phyloP scores from a whole-genome alignment of 2,888 invertebrate species.

The Apeira syringaria region DNA sequence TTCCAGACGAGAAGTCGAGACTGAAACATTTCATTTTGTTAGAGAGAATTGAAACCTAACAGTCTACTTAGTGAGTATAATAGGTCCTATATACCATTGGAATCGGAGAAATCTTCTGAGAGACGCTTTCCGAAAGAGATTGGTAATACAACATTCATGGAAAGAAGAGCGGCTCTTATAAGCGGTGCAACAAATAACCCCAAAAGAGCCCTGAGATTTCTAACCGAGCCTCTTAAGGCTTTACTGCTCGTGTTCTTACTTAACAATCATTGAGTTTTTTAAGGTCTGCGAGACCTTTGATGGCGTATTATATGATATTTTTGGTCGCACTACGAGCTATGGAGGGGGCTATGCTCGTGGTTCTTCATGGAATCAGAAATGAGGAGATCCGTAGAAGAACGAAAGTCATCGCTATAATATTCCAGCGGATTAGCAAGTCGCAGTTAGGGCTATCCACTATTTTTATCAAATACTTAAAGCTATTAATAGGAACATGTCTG shows the following conservation, averaged over 20 bases:
- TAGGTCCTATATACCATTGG: conserved; percentile 14
- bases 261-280: conserved; percentile 19
- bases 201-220: conserved; percentile 33
- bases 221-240: conserved; percentile 26
- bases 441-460: too few species aligned
- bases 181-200: conserved; percentile 34
- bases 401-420: too few species aligned
- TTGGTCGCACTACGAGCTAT: too few species aligned
- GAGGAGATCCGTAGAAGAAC: too few species aligned
- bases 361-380: too few species aligned
- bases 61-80: conserved; percentile 18
- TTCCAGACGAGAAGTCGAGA: conserved; percentile 1
- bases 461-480: too few species aligned
- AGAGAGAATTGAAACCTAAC: conserved; percentile 13
- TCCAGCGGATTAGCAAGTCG: too few species aligned
- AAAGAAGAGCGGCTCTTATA: conserved; percentile 32
- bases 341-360: too few species aligned
- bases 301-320: conserved; percentile 1
- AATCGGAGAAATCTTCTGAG: conserved; percentile 16
- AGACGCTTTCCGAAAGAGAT: conserved; percentile 25
- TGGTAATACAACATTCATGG: conserved; percentile 37
- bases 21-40: conserved; percentile 3
- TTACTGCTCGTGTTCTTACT: conserved; percentile 17
- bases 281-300: conserved; percentile 13
- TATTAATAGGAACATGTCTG: too few species aligned